phyloP scores from a whole-genome alignment of 37 sponge, comb jelly and placozoan genomes.

The Halisarca cf. caerulea region DNA sequence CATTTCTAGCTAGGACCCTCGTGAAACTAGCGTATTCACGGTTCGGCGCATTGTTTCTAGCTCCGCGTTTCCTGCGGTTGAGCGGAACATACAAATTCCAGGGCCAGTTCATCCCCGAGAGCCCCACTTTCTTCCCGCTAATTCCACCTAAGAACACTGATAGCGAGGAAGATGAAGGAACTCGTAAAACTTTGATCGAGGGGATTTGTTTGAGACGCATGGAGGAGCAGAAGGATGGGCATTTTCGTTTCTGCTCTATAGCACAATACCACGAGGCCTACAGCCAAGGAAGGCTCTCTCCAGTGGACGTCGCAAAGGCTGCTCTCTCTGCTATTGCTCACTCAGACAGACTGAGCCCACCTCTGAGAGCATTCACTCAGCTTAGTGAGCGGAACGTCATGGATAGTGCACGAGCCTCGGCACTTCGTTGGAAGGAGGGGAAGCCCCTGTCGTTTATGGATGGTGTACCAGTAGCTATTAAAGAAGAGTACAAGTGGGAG shows the following conservation, averaged over 20 bases:
- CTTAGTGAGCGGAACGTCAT: conserved; percentile 44
- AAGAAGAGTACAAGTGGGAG: conserved; percentile 73
- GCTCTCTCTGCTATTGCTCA: conserved; percentile 51
- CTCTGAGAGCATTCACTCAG: conserved; percentile 72
- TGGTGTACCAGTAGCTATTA: conserved; percentile 87
- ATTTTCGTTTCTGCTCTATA: not conserved
- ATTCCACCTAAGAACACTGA: not conserved
- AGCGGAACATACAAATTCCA: conserved; percentile 26
- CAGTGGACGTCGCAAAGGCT: conserved; percentile 53
- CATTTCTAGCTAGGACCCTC: conserved; percentile 35
- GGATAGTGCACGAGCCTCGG: conserved; percentile 75
- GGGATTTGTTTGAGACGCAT: not conserved
- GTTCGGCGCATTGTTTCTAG: conserved; percentile 44
- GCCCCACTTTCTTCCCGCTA: conserved; percentile 50
- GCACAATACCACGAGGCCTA: conserved; percentile 51
- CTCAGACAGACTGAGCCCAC: conserved; percentile 50
- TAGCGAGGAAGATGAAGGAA: conserved; percentile 14
- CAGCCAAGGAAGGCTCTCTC: conserved; percentile 32
- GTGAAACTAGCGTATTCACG: conserved; percentile 50
- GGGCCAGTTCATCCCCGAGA: conserved; percentile 60
- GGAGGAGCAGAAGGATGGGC: not conserved
- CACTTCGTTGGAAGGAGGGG: conserved; percentile 71
- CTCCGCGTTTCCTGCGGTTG: not conserved
- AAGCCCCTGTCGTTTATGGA: conserved; percentile 80
- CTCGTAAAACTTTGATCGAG: not conserved